phyloP scores from a whole-genome alignment of 2,888 invertebrate genomes.

The Eilema depressum region DNA sequence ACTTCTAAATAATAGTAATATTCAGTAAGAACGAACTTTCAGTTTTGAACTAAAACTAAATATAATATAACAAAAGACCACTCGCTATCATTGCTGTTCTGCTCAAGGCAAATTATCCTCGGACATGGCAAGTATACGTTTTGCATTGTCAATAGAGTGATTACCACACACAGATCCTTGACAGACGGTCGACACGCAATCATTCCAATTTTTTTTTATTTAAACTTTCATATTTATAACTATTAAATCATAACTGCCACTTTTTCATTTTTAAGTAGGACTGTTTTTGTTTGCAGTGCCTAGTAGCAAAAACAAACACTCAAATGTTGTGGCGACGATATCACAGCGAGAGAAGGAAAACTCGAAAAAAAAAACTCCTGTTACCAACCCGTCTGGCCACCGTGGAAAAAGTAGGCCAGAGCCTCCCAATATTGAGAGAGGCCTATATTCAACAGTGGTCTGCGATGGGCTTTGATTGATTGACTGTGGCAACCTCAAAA shows the following conservation, averaged over 20 bases:
- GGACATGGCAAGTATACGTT: slow-evolving; percentile 66
- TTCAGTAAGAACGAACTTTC: neutral
- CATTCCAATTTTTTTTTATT: slow-evolving; percentile 24
- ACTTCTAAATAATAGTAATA: too few species aligned
- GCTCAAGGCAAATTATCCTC: slow-evolving; percentile 59
- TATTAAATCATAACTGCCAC: neutral
- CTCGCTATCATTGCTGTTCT: slow-evolving; percentile 53
- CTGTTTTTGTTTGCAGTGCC: neutral
- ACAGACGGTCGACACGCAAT: slow-evolving; percentile 53
- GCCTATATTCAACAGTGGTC: too few species aligned
- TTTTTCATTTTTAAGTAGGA: neutral
- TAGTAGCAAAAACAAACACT: too few species aligned
- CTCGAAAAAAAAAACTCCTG: too few species aligned
- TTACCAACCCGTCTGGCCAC: too few species aligned
- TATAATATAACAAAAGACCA: slow-evolving; percentile 4
- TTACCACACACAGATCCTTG: slow-evolving; percentile 70
- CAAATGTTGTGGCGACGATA: too few species aligned
- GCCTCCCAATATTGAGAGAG: too few species aligned
- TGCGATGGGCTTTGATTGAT: too few species aligned
- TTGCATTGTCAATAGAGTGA: slow-evolving; percentile 77
- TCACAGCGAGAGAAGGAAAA: too few species aligned
- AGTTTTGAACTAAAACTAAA: neutral
- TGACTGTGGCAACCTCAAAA: too few species aligned
- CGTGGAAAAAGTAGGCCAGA: too few species aligned
- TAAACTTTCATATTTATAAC: neutral